Base-by-base conservation (phyloP, 2,888 invertebrate genomes). In the Tineola bisselliella region DNA sequence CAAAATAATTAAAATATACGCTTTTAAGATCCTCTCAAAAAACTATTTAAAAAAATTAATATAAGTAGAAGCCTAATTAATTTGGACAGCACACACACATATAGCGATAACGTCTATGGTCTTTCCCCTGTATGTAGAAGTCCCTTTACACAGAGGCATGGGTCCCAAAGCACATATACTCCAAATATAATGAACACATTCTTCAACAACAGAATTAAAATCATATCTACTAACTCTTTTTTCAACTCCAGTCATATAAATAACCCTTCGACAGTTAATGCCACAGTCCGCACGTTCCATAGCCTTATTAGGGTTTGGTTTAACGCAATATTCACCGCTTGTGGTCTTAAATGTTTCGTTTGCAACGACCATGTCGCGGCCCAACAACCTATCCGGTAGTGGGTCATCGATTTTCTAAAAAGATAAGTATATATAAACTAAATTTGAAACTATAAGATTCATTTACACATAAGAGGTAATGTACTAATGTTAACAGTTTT, bases 271-370 rank as follows among this genome's bases (percentile, higher is more conserved):
- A 62, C 84, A 84, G 66, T 86, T 84, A 61, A 84, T 83, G 12
- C 76, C 65, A 62, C 83, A 80, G 63, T 86, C 87, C 0, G 84
- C 64, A 3, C 84, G 67, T 65, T 87, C 87, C 82, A 81, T 86
- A 0, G 84, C 84, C 61, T 86, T 86, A 64, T 86, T 86, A 0
- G 84, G 84, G 63, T 87, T 87, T 0, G 86, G 83, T 44, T 86
- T 84, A 5, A 83, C 80, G 63, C 83, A 76, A 65, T 84, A 87
- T 62, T 79, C 84, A 0, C 84, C 82, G 0, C 76, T 73, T 0
- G 62, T 59, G 0, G 86, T 86, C 62, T 69, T 76, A 65, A 81
- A 84, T 0, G 81, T 79, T 62, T 86, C 86, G 64, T 82, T 79
- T 56, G 76, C 81, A 0, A 83, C 79, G 19, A 84, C 82, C 84